Evolutionary conservation across 2,888 invertebrate genomes (phyloP).

Genomic region (Carterocephalus palaemon): DNA sequence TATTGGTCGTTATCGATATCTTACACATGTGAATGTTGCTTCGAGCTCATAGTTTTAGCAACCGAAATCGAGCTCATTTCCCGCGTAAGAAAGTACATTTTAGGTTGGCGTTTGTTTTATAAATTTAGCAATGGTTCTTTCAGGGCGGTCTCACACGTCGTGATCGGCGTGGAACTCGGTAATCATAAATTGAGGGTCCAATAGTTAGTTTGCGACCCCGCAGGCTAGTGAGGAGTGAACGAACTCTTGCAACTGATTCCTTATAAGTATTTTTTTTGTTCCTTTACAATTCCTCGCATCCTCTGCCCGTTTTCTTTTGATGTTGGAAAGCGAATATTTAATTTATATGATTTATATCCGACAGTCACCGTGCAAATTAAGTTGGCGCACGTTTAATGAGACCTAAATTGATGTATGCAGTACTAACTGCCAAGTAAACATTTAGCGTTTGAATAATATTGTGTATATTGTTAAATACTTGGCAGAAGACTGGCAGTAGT

Average conservation of each 20-base stretch:
- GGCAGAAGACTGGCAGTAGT: too few relatives aligned
- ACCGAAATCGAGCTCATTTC: conserved; percentile 29
- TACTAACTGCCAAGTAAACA: neutral
- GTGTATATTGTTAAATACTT: too few relatives aligned
- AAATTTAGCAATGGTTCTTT: conserved; percentile 29
- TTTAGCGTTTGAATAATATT: too few relatives aligned
- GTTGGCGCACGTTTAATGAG: conserved; percentile 18
- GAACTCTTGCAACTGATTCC: conserved; percentile 40
- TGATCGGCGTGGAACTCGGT: conserved; percentile 46
- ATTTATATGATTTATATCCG: conserved; percentile 32
- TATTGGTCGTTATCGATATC: conserved; percentile 39
- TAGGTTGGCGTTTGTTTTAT: conserved; percentile 23
- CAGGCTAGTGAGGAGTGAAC: conserved; percentile 48
- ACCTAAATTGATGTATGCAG: conserved; percentile 3
- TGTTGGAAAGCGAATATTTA: conserved; percentile 31
- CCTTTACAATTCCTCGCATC: conserved; percentile 36
- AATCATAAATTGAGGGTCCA: conserved; percentile 58
- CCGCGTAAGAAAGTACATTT: conserved; percentile 17
- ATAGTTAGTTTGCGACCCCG: conserved; percentile 56
- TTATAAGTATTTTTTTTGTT: conserved; percentile 27
- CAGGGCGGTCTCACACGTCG: conserved; percentile 66
- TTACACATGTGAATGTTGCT: conserved; percentile 40
- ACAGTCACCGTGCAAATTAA: conserved; percentile 16
- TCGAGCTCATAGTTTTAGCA: conserved; percentile 25
- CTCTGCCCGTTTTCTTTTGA: conserved; percentile 46